Base-by-base conservation (phyloP, 2,113 vertebrate genomes). In the Theristicus caerulescens region DNA sequence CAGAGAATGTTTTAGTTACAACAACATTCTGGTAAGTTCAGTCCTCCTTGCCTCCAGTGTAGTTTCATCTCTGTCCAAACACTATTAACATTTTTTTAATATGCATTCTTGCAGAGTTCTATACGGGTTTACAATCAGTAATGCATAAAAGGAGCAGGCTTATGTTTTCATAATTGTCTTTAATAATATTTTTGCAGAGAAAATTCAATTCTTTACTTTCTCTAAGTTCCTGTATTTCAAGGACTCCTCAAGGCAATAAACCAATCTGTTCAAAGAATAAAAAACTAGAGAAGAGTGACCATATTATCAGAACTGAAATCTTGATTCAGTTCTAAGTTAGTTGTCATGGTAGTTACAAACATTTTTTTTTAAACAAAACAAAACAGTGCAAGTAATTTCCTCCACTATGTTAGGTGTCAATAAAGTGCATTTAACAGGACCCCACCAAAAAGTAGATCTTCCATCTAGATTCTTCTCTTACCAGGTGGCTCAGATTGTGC, bases 401-500 rank as follows among this genome's bases (percentile, higher is more conserved):
- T 84, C 36, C 13, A 21, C 13, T 54, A 38, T 8, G 15, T 65
- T 69, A 87, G n/a, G 47, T 72, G 16, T 58, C 36, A 85, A 38
- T 42, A 16, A 86, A 91, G 6, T 47, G 13, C 9, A 58, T 51
- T 93, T 64, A 59, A 52, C 24, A 57, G 18, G 29, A 79, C 11
- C 17, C 64, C 83, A 86, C 8, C 64, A 82, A 78, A 64, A 57
- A 66, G 16, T 1, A 85, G 12, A 55, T 57, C 31, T 79, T 88
- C 47, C 16, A 10, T 69, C 32, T 82, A 94, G 31, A 67, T 62
- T 73, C 16, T 59, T 83, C 47, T 40, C 97, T 98, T 95, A 98
- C 98, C 98, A 67, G 97, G 88, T n/a, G 98, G 97, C 47, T 97
- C 98, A 31, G 95, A 73, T 11, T 91, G 97, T 0, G 78, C 81